Percentiles rank a stretch among this genome's conserved stretches.
phyloP scores from a whole-genome alignment of 2,797 vertebrate genomes.

The Gobio occitaniae region DNA sequence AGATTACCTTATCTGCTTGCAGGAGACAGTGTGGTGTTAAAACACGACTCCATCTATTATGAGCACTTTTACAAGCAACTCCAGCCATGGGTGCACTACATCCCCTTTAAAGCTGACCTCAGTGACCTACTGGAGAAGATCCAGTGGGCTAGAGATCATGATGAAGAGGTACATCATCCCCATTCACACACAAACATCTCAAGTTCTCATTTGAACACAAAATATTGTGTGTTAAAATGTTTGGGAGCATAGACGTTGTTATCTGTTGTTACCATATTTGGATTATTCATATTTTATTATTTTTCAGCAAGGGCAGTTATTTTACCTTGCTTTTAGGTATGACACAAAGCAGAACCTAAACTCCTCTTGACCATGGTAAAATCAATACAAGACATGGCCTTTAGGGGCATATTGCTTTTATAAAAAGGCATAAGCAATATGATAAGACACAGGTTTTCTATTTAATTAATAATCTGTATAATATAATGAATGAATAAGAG shows the following conservation, averaged over 20 bases:
- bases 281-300: neutral
- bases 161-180: slow-evolving; percentile 84
- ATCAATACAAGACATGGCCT: no score
- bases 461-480: neutral
- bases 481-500: no score
- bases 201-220: neutral
- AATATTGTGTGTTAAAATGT: neutral
- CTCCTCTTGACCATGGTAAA: neutral
- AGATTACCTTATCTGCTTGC: slow-evolving; percentile 93
- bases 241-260: neutral
- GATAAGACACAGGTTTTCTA: neutral
- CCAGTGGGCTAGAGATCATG: slow-evolving; percentile 91
- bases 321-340: neutral
- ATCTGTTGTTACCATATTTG: neutral
- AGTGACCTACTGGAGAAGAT: slow-evolving; percentile 93
- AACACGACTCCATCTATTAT: slow-evolving; percentile 97
- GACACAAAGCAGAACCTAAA: neutral
- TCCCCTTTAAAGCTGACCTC: slow-evolving; percentile 91
- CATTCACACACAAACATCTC: neutral
- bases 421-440: neutral
- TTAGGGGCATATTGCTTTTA: neutral
- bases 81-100: slow-evolving; percentile 92
- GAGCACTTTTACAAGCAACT: slow-evolving; percentile 96
- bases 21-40: slow-evolving; percentile 93
- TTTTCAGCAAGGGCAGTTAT: neutral